Evolutionary conservation across 2,113 vertebrate genomes (phyloP).

Genomic region (Alaudala cheleensis): DNA sequence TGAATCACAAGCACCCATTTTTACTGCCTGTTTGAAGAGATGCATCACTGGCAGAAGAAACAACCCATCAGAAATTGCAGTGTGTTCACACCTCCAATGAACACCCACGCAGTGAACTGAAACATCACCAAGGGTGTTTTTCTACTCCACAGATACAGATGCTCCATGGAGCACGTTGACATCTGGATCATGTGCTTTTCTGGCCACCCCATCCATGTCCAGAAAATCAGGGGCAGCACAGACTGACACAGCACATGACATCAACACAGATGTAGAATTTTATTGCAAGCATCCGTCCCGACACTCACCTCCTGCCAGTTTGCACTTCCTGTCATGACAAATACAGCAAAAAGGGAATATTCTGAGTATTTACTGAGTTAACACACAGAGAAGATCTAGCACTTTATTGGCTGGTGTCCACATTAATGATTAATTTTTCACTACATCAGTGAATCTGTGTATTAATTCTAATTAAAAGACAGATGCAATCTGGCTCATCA

Average conservation of each 20-base stretch:
- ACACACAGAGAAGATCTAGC: background rate
- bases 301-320: slow-evolving; percentile 9
- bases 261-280: slow-evolving; percentile 3
- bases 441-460: background rate
- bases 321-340: background rate
- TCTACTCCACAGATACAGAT: background rate
- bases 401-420: background rate
- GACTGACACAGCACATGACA: background rate
- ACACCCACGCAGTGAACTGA: background rate
- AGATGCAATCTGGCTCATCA: background rate
- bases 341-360: background rate
- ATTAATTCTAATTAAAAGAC: background rate
- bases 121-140: background rate
- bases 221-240: background rate
- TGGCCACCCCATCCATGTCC: background rate
- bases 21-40: background rate
- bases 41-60: background rate
- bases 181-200: background rate
- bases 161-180: background rate
- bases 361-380: background rate
- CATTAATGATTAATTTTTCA: background rate
- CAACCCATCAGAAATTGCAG: background rate
- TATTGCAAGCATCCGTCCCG: background rate
- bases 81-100: background rate
- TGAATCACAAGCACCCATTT: background rate